A percentile compares a stretch with the other conserved stretches of the same genome.
Conservation (phyloP, 2,888 invertebrate species). For the Rhabditophanes sp. region DNA sequence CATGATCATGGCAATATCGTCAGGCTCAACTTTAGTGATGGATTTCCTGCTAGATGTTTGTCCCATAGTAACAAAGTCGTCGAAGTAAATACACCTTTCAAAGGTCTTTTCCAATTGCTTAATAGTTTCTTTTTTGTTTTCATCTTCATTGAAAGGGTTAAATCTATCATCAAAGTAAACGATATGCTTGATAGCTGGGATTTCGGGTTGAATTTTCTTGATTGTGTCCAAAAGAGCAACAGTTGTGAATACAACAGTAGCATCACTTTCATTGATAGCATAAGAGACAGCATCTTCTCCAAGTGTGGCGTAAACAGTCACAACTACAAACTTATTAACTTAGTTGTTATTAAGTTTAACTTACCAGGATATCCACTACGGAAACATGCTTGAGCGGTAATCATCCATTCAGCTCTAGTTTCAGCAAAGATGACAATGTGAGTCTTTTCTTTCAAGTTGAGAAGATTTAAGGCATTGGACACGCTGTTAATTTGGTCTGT, state of each 20-base stretch:
- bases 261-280: slow-evolving; percentile 90
- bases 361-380: slow-evolving; percentile 71
- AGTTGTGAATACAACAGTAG: slow-evolving; percentile 75
- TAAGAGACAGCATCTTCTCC: slow-evolving; percentile 90
- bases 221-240: slow-evolving; percentile 80
- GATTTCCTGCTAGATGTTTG: too few species aligned
- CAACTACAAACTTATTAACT: slow-evolving; percentile 52
- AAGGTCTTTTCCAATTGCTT: too few species aligned
- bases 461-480: slow-evolving; percentile 65
- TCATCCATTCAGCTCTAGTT: slow-evolving; percentile 92
- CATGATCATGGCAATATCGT: slow-evolving; percentile 86
- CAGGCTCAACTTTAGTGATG: slow-evolving; percentile 15
- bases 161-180: slow-evolving; percentile 29
- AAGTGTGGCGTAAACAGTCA: slow-evolving; percentile 87
- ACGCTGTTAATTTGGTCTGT: slow-evolving; percentile 62
- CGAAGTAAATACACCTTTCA: too few species aligned
- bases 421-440: slow-evolving; percentile 83
- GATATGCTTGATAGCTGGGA: slow-evolving; percentile 24
- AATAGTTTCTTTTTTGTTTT: slow-evolving; percentile 6
- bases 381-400: slow-evolving; percentile 86
- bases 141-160: slow-evolving; percentile 3
- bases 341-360: slow-evolving; percentile 9
- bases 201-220: slow-evolving; percentile 34
- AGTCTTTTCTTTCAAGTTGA: slow-evolving; percentile 50
- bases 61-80: slow-evolving; percentile 23